A percentile compares a stretch with the other conserved stretches of the same genome.
phyloP scores from a whole-genome alignment of 2,888 invertebrate genomes.

The Chrysina gloriosa region DNA sequence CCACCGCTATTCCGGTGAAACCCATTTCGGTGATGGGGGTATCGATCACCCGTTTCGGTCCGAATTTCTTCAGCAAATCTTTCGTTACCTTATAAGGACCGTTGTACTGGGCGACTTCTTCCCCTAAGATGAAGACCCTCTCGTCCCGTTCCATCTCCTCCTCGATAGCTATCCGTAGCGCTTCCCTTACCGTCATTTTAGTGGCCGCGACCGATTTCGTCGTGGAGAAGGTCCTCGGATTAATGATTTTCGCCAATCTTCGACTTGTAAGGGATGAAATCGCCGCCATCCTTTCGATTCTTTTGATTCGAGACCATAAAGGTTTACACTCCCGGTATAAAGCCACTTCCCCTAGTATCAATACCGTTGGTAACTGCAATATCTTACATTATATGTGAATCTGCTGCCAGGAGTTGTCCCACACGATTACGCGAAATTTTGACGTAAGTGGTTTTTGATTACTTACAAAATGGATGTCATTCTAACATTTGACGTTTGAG shows the following conservation, averaged over 20 bases:
- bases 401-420: no score
- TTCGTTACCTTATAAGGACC: constrained; percentile 96
- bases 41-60: constrained; percentile 95
- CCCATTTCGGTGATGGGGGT: constrained; percentile 99
- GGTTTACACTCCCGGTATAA: no score
- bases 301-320: no score
- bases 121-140: constrained; percentile 84
- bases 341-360: no score
- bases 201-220: constrained; percentile 65
- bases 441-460: no score
- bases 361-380: no score
- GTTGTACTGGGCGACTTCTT: constrained; percentile 99
- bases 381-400: no score
- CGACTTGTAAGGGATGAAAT: constrained; percentile 54
- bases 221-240: constrained; percentile 68
- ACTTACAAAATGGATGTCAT: no score
- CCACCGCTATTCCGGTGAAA: constrained; percentile 94
- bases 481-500: no score
- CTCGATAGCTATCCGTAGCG: constrained; percentile 94
- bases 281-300: constrained; percentile 33
- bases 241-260: constrained; percentile 59
- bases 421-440: no score
- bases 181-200: constrained; percentile 95
- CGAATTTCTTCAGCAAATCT: constrained; percentile 98
- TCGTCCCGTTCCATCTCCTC: constrained; percentile 97